Evolutionary conservation across 2,113 vertebrate genomes (phyloP).

Genomic region (Tauraco erythrolophus): DNA sequence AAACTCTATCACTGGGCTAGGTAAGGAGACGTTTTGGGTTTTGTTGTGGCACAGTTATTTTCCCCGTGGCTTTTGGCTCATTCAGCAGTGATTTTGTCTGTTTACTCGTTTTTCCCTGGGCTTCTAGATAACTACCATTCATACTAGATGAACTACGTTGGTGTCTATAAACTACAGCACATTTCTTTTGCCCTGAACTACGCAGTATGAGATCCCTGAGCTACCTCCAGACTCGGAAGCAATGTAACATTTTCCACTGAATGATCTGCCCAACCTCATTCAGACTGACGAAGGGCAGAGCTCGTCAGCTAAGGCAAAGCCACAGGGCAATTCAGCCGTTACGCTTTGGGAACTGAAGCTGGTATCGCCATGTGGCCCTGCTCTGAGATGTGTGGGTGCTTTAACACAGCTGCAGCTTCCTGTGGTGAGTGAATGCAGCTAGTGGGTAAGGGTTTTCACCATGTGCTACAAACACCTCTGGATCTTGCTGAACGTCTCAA

Average conservation of each 20-base stretch:
- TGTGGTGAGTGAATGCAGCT: neutral
- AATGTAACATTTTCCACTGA: rapidly evolving
- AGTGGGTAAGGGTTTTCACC: neutral
- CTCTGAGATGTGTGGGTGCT: neutral
- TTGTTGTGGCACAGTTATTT: neutral
- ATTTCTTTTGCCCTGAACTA: neutral
- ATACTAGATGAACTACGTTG: neutral
- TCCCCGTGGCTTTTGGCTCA: neutral
- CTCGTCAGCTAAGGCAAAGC: rapidly evolving
- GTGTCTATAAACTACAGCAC: neutral
- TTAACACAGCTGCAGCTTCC: neutral
- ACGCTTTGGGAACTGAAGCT: neutral
- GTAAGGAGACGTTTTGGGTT: neutral
- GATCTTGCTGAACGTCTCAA: neutral
- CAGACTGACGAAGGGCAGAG: rapidly evolving
- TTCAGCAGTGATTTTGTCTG: neutral
- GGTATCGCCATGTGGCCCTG: too few species aligned
- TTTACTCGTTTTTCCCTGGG: neutral
- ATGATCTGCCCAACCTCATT: rapidly evolving
- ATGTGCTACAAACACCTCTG: neutral
- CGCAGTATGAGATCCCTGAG: neutral
- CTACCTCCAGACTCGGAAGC: neutral
- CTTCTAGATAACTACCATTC: neutral
- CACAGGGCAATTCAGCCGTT: rapidly evolving
- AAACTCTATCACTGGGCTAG: neutral